Evolutionary conservation across 2,888 invertebrate genomes (phyloP).

Genomic region (Erebia palarica): DNA sequence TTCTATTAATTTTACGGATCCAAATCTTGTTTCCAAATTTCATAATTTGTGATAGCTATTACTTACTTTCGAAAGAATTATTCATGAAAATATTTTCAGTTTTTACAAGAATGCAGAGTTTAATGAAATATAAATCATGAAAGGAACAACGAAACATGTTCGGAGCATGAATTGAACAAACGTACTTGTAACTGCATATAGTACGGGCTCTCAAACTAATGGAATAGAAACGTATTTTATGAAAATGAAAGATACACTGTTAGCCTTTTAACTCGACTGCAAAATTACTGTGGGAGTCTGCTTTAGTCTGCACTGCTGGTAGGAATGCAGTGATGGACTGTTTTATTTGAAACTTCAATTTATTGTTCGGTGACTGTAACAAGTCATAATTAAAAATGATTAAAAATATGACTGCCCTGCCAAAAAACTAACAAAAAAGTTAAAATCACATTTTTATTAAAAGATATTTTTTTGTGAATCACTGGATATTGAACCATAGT

Average conservation of each 20-base stretch:
- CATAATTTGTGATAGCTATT: too few relatives aligned
- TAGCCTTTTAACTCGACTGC: conserved; percentile 24
- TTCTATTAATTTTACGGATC: too few relatives aligned
- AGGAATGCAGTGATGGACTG: conserved; percentile 13
- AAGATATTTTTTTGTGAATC: too few relatives aligned
- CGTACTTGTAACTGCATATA: background rate
- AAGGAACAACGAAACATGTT: background rate
- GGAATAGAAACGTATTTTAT: conserved; percentile 21
- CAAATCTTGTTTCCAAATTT: too few relatives aligned
- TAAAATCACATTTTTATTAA: too few relatives aligned
- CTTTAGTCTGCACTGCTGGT: conserved; percentile 3
- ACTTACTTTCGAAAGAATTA: too few relatives aligned
- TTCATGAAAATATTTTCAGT: background rate
- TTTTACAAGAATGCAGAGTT: background rate
- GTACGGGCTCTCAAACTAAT: conserved; percentile 19
- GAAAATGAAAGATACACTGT: conserved; percentile 27
- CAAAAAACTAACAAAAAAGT: too few relatives aligned
- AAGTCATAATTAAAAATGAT: too few relatives aligned
- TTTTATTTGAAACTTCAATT: conserved; percentile 13
- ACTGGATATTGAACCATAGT: too few relatives aligned
- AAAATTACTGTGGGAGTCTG: conserved; percentile 7
- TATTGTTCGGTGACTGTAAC: too few relatives aligned
- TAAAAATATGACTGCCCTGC: too few relatives aligned
- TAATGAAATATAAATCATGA: background rate
- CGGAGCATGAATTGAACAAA: background rate